phyloP scores from a whole-genome alignment of 2,113 vertebrate genomes.

The Silurus meridionalis region DNA sequence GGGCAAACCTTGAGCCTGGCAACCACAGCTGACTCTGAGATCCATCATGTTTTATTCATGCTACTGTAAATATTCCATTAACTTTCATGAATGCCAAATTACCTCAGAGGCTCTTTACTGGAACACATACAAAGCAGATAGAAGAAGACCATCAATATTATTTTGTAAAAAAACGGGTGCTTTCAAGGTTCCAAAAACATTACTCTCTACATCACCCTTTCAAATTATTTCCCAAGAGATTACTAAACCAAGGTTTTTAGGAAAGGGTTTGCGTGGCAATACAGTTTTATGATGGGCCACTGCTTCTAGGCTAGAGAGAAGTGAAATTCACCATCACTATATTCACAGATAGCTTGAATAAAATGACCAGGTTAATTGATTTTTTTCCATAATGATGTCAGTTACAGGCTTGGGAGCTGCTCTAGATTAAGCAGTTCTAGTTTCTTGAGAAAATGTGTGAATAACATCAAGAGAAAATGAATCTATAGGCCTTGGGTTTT shows the following conservation, averaged over 20 bases:
- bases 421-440: conserved; percentile 9
- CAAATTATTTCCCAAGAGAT: conserved; percentile 36
- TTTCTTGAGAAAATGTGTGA: conserved; percentile 3
- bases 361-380: conserved; percentile 11
- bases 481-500: background rate
- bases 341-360: background rate
- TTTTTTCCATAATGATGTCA: conserved; percentile 16
- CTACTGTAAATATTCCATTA: conserved; percentile 34
- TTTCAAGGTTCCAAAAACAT: conserved; percentile 15
- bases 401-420: conserved; percentile 29
- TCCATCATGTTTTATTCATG: conserved; percentile 42
- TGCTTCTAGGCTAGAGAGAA: background rate
- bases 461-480: background rate
- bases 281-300: background rate
- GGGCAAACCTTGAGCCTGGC: background rate
- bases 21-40: conserved; percentile 4
- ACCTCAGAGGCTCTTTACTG: conserved; percentile 1
- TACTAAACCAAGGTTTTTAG: background rate
- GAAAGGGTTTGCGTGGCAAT: background rate
- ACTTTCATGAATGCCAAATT: conserved; percentile 5
- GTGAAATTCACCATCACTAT: background rate
- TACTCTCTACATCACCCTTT: conserved; percentile 7
- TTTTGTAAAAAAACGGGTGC: background rate
- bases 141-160: background rate
- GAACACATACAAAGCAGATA: conserved; percentile 7